Conservation (phyloP, 2,113 vertebrate species). For the Sterna hirundo region DNA sequence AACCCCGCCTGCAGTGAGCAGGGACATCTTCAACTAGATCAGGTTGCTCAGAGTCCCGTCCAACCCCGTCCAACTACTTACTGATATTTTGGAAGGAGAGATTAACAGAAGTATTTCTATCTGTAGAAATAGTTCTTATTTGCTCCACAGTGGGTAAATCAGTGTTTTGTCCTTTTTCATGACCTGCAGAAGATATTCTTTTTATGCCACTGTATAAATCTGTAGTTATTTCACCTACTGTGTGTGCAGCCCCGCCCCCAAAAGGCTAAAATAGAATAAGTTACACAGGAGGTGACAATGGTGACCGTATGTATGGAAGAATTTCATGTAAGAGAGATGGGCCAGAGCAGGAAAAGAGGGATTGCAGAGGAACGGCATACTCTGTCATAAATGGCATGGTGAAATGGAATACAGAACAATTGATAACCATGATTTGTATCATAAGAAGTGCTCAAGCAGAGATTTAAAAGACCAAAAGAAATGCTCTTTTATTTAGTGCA, state of each 20-base stretch:
- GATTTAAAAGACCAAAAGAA: background rate
- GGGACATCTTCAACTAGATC: background rate
- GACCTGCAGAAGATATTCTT: background rate
- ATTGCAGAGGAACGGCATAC: background rate
- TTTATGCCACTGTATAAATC: background rate
- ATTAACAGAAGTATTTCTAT: background rate
- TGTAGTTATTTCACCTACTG: background rate
- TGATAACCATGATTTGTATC: background rate
- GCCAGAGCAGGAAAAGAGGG: background rate
- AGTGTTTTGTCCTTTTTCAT: background rate
- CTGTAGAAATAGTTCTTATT: background rate
- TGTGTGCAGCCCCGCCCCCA: background rate
- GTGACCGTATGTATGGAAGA: background rate
- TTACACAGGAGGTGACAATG: background rate
- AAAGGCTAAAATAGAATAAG: background rate
- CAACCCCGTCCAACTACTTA: background rate
- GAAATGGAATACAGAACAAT: background rate
- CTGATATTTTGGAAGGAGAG: background rate
- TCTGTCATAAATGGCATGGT: background rate
- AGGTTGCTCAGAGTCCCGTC: background rate
- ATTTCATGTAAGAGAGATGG: background rate
- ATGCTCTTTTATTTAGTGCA: background rate
- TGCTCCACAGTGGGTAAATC: background rate
- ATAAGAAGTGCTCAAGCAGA: background rate
- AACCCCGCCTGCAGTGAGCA: background rate